Evolutionary conservation across 2,888 invertebrate species (phyloP), one percentile per base, ranked within the genome.

Genomic region (Hydrotaea cyrtoneurina): DNA sequence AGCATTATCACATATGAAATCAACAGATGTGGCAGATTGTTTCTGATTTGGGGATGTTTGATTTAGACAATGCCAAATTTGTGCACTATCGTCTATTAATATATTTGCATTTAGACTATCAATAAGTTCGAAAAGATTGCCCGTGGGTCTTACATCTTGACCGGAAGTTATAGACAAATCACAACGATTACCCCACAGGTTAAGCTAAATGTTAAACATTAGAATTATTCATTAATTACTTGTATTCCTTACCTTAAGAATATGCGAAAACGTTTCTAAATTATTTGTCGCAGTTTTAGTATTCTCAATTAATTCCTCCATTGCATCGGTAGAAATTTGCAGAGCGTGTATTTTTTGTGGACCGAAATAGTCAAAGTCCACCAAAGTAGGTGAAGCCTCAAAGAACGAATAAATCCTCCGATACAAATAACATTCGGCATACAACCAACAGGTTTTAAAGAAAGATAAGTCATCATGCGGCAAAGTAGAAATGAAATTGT

Each of bases 111-210:
- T 93, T 73, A 96, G 92, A 5, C 91, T 90, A 15, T 93, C 93
- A 17, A 95, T 92, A 85, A 94, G 91, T 75, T 93, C 93, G 66
- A 96, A 89, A 3, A 95, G 94, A 91, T 95, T 92, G 0, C 91
- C 91, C 0, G 90, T 92, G 85, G 94, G 93, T 64, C 93, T 93
- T 57, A 93, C 93, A 80, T 95, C 94, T 46, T 94, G 94, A 75
- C 98, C 98, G 43, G 94, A 94, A 0, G 97, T 96, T 62, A 99
- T 93, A 0, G 98, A 98, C 71, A 99, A 92, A 93, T 99, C 99
- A 90, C 97, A 97, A 90, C 97, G 96, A 93, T 99, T 99, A 0
- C 98, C 97, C 99, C 99, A 99, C 7, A 99, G 93, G 89, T 96
- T 95, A 11, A 96, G 90, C 95, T 96, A 92, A 57, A 59, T 36